Evolutionary conservation across 2,113 vertebrate genomes (phyloP).

Genomic region (Pungitius pungitius): DNA sequence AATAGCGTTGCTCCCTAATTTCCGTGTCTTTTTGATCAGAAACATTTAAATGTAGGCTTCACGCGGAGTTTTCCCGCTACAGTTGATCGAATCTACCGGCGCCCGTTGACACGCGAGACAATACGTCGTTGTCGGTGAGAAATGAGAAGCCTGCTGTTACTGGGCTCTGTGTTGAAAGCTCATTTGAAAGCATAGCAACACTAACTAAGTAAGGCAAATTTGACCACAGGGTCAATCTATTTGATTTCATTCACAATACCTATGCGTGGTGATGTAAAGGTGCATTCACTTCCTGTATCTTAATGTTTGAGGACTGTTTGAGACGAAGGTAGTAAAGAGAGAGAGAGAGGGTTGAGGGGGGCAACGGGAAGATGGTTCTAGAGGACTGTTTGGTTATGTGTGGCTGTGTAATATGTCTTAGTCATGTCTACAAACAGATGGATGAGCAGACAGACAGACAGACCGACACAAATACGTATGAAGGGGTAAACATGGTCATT

Average conservation of each 20-base stretch:
- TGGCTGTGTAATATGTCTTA: neutral
- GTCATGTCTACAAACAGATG: neutral
- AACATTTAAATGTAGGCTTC: no score
- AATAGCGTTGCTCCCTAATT: neutral
- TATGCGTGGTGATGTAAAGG: neutral
- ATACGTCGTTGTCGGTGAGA: neutral
- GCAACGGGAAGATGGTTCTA: constrained; percentile 4
- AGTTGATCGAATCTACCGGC: neutral
- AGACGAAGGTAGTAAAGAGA: constrained; percentile 13
- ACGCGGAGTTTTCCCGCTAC: no score
- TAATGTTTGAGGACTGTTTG: neutral
- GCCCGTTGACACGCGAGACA: neutral
- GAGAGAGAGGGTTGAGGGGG: neutral
- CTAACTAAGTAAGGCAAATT: neutral
- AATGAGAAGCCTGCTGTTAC: neutral
- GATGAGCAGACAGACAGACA: no score
- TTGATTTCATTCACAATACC: neutral
- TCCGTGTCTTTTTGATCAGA: neutral
- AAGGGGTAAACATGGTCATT: neutral
- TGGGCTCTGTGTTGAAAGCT: no score
- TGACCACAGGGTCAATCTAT: neutral
- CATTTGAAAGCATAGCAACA: neutral
- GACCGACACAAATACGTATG: no score
- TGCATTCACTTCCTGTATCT: neutral
- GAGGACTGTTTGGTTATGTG: neutral